Percentiles rank a stretch among this genome's conserved stretches.
Evolutionary conservation across 1,140 invertebrate species (phyloP).

Genomic region (Stegodyphus dumicola): DNA sequence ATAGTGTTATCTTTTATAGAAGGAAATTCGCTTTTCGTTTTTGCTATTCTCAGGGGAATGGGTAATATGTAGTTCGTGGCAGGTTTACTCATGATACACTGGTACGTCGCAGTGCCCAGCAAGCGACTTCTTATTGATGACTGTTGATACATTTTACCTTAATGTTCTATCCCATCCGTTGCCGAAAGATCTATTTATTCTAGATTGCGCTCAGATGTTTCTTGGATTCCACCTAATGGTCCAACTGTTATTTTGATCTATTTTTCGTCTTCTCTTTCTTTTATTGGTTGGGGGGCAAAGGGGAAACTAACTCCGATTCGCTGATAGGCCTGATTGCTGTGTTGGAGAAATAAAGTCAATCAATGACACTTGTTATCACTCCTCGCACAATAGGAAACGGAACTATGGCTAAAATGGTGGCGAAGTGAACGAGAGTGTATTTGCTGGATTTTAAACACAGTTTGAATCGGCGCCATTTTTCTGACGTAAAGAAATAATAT

Average conservation of each 20-base stretch:
- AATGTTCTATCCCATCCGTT: conserved; percentile 50
- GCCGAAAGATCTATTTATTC: conserved; percentile 57
- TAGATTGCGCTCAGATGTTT: conserved; percentile 58
- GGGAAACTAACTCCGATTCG: not conserved
- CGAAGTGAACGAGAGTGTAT: too few species aligned
- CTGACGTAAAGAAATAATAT: too few species aligned
- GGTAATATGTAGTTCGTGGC: not conserved
- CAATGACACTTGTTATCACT: conserved; percentile 30
- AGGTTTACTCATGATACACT: not conserved
- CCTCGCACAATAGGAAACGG: not conserved
- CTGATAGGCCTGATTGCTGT: conserved; percentile 5
- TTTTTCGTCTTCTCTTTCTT: conserved; percentile 23
- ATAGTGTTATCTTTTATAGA: too few species aligned
- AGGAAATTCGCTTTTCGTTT: too few species aligned
- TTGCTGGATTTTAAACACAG: too few species aligned
- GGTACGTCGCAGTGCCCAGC: not conserved
- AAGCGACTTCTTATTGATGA: conserved; percentile 48
- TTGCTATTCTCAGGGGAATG: too few species aligned
- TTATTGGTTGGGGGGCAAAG: not conserved
- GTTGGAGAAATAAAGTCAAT: conserved; percentile 32
- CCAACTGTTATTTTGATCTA: conserved; percentile 50
- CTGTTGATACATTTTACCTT: conserved; percentile 57
- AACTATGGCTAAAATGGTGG: not conserved
- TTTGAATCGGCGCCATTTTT: too few species aligned
- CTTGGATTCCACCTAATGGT: conserved; percentile 48